Conservation (phyloP, 2,888 invertebrate genomes). For the Aphodius sticticus region DNA sequence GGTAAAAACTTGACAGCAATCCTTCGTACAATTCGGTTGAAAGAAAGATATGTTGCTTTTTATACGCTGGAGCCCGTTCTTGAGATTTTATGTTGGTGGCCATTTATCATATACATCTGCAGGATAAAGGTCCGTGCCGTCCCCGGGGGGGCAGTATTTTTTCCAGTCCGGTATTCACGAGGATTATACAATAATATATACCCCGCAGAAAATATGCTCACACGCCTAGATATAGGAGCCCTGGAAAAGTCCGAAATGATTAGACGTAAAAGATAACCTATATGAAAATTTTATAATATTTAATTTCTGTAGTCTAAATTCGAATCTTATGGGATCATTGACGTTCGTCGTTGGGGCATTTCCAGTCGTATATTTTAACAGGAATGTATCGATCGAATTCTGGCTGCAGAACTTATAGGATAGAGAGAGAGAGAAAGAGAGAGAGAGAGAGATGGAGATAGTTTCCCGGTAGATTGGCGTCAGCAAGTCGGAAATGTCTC, state of each 20-base stretch:
- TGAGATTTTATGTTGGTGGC: neutral
- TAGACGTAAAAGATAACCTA: no score
- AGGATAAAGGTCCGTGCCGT: neutral
- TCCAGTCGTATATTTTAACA: neutral
- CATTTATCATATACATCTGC: neutral
- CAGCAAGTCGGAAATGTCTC: slow-evolving; percentile 4
- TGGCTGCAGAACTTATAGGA: neutral
- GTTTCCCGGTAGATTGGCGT: neutral
- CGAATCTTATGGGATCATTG: no score
- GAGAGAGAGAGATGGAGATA: neutral
- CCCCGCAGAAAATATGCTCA: neutral
- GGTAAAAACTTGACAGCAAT: neutral
- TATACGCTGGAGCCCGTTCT: neutral
- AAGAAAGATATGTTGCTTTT: neutral
- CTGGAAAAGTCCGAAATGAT: no score
- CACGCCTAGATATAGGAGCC: neutral
- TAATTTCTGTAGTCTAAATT: no score
- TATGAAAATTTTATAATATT: no score
- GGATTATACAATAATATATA: slow-evolving; percentile 4
- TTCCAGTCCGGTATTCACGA: neutral
- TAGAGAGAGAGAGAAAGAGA: no score
- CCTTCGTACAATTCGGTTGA: neutral
- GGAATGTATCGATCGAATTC: neutral
- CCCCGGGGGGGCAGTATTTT: neutral
- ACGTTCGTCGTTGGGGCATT: neutral